A percentile compares a stretch with the other conserved stretches of the same genome.
phyloP scores from a whole-genome alignment of 2,888 invertebrate genomes.

The Calameuta pallipes region DNA sequence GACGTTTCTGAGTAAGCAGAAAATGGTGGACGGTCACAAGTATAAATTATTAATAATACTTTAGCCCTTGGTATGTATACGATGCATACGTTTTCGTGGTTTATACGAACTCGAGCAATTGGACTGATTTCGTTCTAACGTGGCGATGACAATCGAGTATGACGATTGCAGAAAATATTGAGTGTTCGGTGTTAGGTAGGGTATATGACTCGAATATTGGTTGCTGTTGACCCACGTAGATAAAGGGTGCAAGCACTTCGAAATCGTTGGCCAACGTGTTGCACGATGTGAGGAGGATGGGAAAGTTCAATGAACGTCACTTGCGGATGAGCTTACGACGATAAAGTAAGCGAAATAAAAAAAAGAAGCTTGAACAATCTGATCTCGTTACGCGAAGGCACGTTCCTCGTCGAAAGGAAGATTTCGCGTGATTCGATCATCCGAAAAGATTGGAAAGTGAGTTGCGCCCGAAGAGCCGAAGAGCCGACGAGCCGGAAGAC shows the following conservation, averaged over 20 bases:
- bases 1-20: too few species aligned
- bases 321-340: background rate
- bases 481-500: background rate
- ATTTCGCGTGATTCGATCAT: background rate
- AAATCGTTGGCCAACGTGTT: background rate
- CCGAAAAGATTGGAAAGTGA: background rate
- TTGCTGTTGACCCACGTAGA: background rate
- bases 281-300: background rate
- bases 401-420: background rate
- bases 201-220: background rate
- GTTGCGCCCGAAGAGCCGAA: background rate
- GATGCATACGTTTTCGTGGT: conserved; percentile 14
- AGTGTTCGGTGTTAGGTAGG: background rate
- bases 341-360: background rate
- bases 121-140: background rate
- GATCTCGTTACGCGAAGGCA: background rate
- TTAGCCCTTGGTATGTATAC: conserved; percentile 5
- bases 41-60: conserved; percentile 23
- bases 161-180: background rate
- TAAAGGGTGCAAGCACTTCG: background rate
- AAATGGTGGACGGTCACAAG: conserved; percentile 10
- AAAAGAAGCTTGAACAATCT: background rate
- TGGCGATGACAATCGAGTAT: background rate
- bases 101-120: conserved; percentile 6
- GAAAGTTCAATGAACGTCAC: background rate